phyloP scores from a whole-genome alignment of 2,113 vertebrate species.

The Gorsachius goisagi region DNA sequence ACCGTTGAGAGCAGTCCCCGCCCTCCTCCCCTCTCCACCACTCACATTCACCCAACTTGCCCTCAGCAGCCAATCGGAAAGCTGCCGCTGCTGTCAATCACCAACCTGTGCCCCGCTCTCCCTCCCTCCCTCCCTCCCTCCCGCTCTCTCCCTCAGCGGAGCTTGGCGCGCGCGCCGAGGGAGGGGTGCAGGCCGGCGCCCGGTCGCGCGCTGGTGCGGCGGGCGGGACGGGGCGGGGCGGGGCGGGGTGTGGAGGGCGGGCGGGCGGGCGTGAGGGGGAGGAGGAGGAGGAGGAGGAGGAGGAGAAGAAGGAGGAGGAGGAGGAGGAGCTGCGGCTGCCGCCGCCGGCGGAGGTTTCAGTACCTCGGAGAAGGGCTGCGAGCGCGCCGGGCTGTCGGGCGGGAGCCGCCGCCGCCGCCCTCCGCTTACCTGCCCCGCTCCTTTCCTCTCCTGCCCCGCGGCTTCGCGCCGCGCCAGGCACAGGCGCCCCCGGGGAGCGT shows the following conservation, averaged over 20 bases:
- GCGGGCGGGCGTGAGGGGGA: not conserved
- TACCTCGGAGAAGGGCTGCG: constrained; percentile 37
- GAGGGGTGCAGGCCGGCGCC: not conserved
- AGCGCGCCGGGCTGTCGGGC: too few relatives aligned
- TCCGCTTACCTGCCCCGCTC: not conserved
- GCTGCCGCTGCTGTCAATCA: not conserved
- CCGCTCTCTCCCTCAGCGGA: not conserved
- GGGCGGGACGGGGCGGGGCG: not conserved
- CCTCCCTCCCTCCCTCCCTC: not conserved
- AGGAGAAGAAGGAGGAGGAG: not conserved
- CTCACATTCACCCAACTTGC: not conserved
- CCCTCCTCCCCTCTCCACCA: not conserved
- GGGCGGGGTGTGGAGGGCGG: not conserved
- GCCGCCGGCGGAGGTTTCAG: not conserved
- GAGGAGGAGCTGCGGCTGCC: not conserved
- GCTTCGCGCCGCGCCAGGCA: not conserved
- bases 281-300: not conserved
- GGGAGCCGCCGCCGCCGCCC: not conserved
- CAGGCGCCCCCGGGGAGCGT: not conserved
- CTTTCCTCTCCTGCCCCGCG: not conserved
- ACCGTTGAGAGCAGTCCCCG: not conserved
- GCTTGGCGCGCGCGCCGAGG: not conserved
- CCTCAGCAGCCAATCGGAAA: not conserved
- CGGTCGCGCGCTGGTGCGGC: not conserved
- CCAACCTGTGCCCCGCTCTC: not conserved